Conservation (phyloP, 2,113 vertebrate genomes). For the Etheostoma spectabile region DNA sequence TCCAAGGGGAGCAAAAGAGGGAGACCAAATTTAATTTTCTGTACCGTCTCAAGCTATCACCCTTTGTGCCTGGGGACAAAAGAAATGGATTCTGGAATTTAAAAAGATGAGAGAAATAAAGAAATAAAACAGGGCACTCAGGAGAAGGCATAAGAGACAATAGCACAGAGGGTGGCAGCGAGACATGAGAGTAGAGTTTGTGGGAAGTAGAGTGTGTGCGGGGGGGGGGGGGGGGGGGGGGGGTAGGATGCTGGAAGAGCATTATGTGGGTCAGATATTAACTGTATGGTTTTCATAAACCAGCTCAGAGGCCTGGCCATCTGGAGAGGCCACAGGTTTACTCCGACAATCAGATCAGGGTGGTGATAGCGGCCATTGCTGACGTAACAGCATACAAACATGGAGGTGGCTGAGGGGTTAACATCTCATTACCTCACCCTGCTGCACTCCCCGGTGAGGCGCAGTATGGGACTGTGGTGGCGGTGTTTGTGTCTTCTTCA, state of each 20-base stretch:
- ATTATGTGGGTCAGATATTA: constrained; percentile 72
- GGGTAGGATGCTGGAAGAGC: constrained; percentile 9
- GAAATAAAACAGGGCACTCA: constrained; percentile 69
- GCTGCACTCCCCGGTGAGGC: constrained; percentile 33
- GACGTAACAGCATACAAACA: constrained; percentile 30
- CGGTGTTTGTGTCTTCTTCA: constrained; percentile 26
- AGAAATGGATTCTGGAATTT: constrained; percentile 79
- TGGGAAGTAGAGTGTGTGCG: background rate
- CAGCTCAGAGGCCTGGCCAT: constrained; percentile 54
- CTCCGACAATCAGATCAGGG: constrained; percentile 67
- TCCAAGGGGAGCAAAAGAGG: constrained; percentile 62
- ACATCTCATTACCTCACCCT: constrained; percentile 67
- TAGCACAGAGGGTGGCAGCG: constrained; percentile 66
- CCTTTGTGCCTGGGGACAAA: constrained; percentile 65
- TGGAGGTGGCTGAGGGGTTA: constrained; percentile 58
- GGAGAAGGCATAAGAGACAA: constrained; percentile 69
- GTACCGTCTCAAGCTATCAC: constrained; percentile 69
- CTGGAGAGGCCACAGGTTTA: constrained; percentile 61
- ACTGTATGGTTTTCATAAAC: constrained; percentile 71
- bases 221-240: background rate
- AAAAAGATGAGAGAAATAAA: constrained; percentile 75
- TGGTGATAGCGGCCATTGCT: constrained; percentile 37
- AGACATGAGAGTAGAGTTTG: constrained; percentile 72
- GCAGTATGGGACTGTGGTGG: constrained; percentile 19
- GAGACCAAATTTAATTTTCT: constrained; percentile 77